Conservation (phyloP, 2,888 invertebrate genomes). For the Leptinotarsa haldemani region DNA sequence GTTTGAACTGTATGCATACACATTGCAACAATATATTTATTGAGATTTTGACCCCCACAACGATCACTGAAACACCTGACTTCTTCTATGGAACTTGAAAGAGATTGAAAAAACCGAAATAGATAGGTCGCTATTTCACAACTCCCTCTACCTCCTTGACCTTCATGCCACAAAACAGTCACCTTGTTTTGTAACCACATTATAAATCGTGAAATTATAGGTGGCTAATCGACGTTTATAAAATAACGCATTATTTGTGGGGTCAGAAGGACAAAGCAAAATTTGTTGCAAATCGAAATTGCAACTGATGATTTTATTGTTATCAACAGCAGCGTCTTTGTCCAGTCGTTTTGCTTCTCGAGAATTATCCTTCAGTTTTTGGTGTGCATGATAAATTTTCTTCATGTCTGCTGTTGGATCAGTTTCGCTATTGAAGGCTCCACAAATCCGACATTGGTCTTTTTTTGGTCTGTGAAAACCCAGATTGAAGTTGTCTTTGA, state of each 20-base stretch:
- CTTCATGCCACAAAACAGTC: conserved; percentile 52
- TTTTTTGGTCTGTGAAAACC: conserved; percentile 31
- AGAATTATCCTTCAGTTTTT: conserved; percentile 18
- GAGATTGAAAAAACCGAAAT: conserved; percentile 45
- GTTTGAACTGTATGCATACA: no score
- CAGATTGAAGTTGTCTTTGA: conserved; percentile 25
- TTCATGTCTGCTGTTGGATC: conserved; percentile 1
- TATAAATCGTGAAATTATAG: conserved; percentile 47
- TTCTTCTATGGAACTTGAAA: conserved; percentile 39
- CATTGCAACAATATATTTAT: conserved; percentile 43
- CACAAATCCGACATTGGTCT: conserved; percentile 33
- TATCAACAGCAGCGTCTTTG: conserved; percentile 7
- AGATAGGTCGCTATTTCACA: conserved; percentile 47
- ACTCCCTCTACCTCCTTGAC: conserved; percentile 46
- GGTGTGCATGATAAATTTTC: conserved; percentile 24
- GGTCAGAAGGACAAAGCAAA: conserved; percentile 37
- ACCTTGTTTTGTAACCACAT: conserved; percentile 42
- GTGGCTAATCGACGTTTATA: conserved; percentile 42
- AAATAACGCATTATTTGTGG: conserved; percentile 45
- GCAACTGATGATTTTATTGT: conserved; percentile 32
- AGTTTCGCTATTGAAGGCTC: conserved; percentile 12
- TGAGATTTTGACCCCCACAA: conserved; percentile 52
- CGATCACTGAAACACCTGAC: conserved; percentile 51
- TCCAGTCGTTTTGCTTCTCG: conserved; percentile 30
- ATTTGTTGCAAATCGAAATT: conserved; percentile 50